These are phyloP conservation scores for Todus mexicanus DNA, from an alignment of 2,797 vertebrate genomes.

Conservation along the genomic window DNA sequence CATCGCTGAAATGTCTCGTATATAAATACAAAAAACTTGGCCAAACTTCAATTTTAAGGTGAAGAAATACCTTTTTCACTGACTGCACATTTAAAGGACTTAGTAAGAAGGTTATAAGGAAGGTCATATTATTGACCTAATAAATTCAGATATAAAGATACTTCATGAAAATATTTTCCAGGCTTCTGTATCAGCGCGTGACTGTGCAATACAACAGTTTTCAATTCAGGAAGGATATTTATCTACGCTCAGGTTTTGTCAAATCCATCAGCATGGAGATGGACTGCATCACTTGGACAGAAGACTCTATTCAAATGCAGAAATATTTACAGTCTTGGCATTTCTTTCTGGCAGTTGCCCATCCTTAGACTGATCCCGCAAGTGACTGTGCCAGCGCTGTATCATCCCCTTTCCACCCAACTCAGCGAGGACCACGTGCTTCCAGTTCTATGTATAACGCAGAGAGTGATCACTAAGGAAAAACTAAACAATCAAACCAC, in stretches of 20 bases:
- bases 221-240: not conserved
- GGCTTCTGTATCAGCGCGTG: not conserved
- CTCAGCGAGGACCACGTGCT: not conserved
- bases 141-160: not conserved
- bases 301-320: not conserved
- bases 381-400: accelerated
- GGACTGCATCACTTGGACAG: not conserved
- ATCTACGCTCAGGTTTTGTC: not conserved
- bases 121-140: not conserved
- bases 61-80: not conserved
- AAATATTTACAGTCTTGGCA: not conserved
- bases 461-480: not conserved
- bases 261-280: not conserved
- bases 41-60: not conserved
- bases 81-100: not conserved
- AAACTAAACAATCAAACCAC: not conserved
- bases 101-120: not conserved
- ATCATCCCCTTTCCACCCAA: not conserved
- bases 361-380: not conserved
- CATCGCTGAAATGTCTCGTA: not conserved
- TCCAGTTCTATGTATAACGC: not conserved
- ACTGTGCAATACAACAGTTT: not conserved
- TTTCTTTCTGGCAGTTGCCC: not conserved
- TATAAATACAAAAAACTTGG: not conserved
- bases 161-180: not conserved